Evolutionary conservation across 2,113 vertebrate species (phyloP), one percentile per base, ranked within the genome.

Genomic region (Ptilorrhoa leucosticta): DNA sequence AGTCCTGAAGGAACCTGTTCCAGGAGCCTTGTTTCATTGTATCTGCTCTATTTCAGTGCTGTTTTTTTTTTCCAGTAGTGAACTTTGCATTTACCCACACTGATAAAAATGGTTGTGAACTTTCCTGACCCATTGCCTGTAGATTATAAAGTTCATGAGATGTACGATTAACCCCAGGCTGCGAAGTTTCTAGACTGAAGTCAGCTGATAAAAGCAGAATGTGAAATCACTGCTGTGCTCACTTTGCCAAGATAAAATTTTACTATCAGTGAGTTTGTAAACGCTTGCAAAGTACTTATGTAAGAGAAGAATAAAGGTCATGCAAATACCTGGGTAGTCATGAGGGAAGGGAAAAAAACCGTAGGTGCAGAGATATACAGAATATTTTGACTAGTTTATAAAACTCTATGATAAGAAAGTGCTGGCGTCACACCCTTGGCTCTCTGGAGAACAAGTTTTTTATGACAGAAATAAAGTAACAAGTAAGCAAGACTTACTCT

Each of bases 201-300:
- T 71, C 90, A 94, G 85, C 83, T 90, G 88, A 90, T 87, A 92
- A 93, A 87, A 90, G 58, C 58, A 83, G 63, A 90, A 58, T 51
- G 82, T 10, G 63, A 90, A 92, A 85, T 95, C 87, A 77, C 40
- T 81, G 90, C 63, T 86, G 42, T 1, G 2, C 44, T 93, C 28
- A 26, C 47, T 26, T 76, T 71, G 83, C 85, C 96, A 92, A 90
- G 92, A 56, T 81, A 71, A 87, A 93, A 71, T 42, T 90, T 88
- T 86, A 86, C 51, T 81, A 58, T 47, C 10, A 1, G 64, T 58
- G 69, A 86, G 44, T 88, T 60, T n/a, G 53, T 57, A 73, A 83
- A 73, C 0, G 2, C 56, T 87, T 93, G 56, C 79, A 89, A 66
- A 80, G 69, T 37, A 19, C 33, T 95, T 66, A 90, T 15, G 45